Evolutionary conservation across 2,888 invertebrate genomes (phyloP), one percentile per base, ranked within the genome.

Genomic region (Eueremaeus valkanovi): DNA sequence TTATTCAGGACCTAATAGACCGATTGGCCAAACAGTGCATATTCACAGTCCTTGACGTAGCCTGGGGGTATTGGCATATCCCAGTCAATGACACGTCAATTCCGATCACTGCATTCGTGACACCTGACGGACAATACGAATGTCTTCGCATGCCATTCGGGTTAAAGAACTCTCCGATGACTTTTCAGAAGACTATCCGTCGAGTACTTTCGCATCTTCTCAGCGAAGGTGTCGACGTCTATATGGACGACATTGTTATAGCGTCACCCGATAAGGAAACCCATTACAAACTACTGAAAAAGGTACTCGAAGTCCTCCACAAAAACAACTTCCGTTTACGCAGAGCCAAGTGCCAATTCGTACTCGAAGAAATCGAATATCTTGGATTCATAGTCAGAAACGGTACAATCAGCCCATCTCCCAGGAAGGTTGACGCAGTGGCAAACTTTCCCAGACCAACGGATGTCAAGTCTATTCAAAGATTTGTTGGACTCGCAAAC

Each of bases 401-500:
- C 45, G 6, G 11, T 16, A 18, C n/a, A n/a, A n/a, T 45, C 3
- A 6, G 8, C 11, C 45, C 45, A 16, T 3, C 45, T 11, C 45
- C 45, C 9, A 3, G 21, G 21, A n/a, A 24, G 24, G 21, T 9
- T 9, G 13, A 24, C 11, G 24, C 51, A 6, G 27, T 55, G 2
- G 55, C 55, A 6, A 21, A 51, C 6, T 55, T 55, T 24, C 55
- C 55, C 1, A 24, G 1, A 1, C 55, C 55, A 1, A 18, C n/a
- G 16, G 21, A 3, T 2, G 8, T 55, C 11, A 24, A 55, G 55
- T 1, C n/a, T 9, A 27, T 27, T 13, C 55, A 55, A 27, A 8
- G 11, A 18, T 74, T 74, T 21, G 21, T 45, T 16, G 74, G 74
- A 31, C 29, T 55, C 11, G 68, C 55, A 5, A 29, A 45, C 3